Conservation (phyloP, 2,113 vertebrate species). For the Heterochromis multidens region DNA sequence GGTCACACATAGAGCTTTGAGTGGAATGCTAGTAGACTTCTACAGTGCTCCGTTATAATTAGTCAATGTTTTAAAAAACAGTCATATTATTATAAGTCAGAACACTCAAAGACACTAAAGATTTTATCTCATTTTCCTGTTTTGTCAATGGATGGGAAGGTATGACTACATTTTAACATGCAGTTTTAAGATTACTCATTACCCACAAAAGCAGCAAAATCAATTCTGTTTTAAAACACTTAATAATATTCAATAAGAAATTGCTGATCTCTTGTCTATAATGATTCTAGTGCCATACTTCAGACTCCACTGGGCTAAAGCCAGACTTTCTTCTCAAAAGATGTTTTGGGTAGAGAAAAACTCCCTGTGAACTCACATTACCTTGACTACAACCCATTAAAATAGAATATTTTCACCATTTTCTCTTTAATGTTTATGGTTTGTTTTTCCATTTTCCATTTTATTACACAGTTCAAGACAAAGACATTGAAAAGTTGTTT, state of each 20-base stretch:
- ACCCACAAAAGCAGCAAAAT: neutral
- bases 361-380: neutral
- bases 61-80: neutral
- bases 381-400: neutral
- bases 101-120: neutral
- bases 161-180: fast-evolving
- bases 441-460: neutral
- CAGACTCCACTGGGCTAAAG: neutral
- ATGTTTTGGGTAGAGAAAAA: neutral
- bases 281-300: neutral
- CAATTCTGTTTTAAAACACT: neutral
- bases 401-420: neutral
- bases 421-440: neutral
- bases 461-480: neutral
- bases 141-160: neutral
- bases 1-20: neutral
- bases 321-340: neutral
- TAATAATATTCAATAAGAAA: neutral
- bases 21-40: neutral
- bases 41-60: neutral
- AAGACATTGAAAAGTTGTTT: neutral
- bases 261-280: fast-evolving
- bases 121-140: neutral
- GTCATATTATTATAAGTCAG: neutral
- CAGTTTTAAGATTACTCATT: neutral